Base-by-base conservation (phyloP, 2,113 vertebrate species). In the Chlorocebus sabaeus region DNA sequence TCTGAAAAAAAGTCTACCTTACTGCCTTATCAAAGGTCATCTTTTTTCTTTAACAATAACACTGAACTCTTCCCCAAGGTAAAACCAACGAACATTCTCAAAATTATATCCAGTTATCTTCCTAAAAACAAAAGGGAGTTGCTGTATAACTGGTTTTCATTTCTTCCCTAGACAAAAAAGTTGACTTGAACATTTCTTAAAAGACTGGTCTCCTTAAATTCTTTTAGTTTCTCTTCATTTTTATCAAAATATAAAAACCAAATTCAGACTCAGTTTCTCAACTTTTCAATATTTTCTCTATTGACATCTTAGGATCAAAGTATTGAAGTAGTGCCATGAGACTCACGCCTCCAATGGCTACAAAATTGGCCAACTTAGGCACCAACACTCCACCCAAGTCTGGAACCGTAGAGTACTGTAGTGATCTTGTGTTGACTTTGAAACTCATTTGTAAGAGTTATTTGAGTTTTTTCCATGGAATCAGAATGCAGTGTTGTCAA, bases 321-420 rank as follows among this genome's bases (percentile, higher is more conserved):
- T 5, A 16, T 25, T 18, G 6, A 22, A 8, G 45, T 5, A 18
- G 7, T 6, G 0, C 2, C 0, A 0, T 1, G 59, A 23, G 32
- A 43, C 32, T 48, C 17, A 23, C 30, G 57, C 4, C 38, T 70
- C 48, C 8, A 35, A 8, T 0, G 25, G 23, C 45, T 1, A 23
- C 22, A 10, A 48, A 23, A 14, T 2, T 0, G 14, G 23, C 17
- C 35, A 43, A 48, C 13, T 14, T 2, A 12, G 22, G 5, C 1
- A 2, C n/a, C n/a, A 73, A 50, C 40, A 22, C 30, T 59, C 38
- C 32, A 14, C 13, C 25, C 9, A 40, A 27, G 43, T 13, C 61
- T 16, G 2, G 9, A 22, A 1, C 27, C 2, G 0, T 0, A 8
- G 11, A 27, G 13, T 3, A 35, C 40, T 23, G 8, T 1, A 12